These are phyloP conservation scores for Rhodophaea formosa DNA, from an alignment of 2,888 invertebrate genomes.

Conservation along the genomic window DNA sequence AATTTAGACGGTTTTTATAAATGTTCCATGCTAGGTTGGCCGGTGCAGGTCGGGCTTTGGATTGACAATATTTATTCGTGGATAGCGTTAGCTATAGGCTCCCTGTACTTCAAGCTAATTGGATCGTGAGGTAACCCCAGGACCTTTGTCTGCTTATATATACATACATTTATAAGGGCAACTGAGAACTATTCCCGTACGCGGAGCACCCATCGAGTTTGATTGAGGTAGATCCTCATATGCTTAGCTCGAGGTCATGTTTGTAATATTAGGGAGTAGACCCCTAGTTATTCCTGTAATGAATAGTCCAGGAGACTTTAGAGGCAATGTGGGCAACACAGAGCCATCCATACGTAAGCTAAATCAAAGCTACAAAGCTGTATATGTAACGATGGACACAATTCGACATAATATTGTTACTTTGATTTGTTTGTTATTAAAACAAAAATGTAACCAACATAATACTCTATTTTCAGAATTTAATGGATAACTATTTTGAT, in stretches of 20 bases:
- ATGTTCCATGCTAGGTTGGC: conserved; percentile 50
- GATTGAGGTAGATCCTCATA: conserved; percentile 21
- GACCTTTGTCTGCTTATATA: conserved; percentile 27
- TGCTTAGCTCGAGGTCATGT: conserved; percentile 13
- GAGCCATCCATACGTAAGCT: conserved; percentile 46
- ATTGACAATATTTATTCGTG: conserved; percentile 60
- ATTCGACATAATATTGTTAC: background rate
- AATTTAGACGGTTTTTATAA: conserved; percentile 70
- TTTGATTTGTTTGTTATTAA: background rate
- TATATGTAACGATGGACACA: background rate
- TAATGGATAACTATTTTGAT: conserved; percentile 42
- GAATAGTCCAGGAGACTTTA: conserved; percentile 13
- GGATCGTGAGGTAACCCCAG: background rate
- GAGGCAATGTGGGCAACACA: conserved; percentile 45
- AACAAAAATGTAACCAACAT: conserved; percentile 6
- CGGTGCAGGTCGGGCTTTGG: conserved; percentile 53
- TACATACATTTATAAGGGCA: background rate
- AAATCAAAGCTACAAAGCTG: conserved; percentile 18
- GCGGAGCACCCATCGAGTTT: background rate
- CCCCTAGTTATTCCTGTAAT: conserved; percentile 18
- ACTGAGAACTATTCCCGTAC: background rate
- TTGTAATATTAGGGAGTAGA: conserved; percentile 19
- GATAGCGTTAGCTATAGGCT: conserved; percentile 10
- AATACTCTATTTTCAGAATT: conserved; percentile 40
- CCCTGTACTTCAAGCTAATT: conserved; percentile 20